phyloP scores from a whole-genome alignment of 2,888 invertebrate species.

The Cancer borealis region DNA sequence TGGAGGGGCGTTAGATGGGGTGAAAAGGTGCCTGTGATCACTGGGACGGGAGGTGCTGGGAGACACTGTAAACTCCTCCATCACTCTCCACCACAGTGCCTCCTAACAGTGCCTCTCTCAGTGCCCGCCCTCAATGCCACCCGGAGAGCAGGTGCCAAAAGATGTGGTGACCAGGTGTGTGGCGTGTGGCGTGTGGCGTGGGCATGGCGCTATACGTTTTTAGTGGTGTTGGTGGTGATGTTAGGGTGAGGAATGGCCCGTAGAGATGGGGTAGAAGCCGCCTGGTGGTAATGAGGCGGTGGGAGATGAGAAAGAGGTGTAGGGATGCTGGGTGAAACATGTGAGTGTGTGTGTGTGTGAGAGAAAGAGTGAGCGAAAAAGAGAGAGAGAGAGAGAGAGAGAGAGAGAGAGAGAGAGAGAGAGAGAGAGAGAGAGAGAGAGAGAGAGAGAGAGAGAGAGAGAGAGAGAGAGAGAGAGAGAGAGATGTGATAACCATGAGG shows the following conservation, averaged over 20 bases:
- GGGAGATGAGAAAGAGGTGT: not conserved
- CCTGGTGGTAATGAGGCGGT: not conserved
- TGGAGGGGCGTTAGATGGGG: not conserved
- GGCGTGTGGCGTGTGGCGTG: slow-evolving; percentile 38
- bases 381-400: slow-evolving; percentile 14
- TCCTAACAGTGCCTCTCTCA: slow-evolving; percentile 49
- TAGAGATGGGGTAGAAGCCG: not conserved
- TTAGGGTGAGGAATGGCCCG: not conserved
- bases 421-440: not conserved
- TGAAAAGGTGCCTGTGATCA: slow-evolving; percentile 36
- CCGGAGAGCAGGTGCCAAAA: slow-evolving; percentile 62
- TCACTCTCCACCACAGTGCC: slow-evolving; percentile 59
- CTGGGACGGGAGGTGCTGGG: not conserved
- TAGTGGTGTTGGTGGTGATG: slow-evolving; percentile 15
- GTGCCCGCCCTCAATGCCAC: slow-evolving; percentile 28
- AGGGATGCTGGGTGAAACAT: not conserved
- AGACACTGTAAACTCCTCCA: slow-evolving; percentile 45
- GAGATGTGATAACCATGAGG: not conserved
- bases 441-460: not conserved
- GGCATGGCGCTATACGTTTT: slow-evolving; percentile 13
- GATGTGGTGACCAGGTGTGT: slow-evolving; percentile 65
- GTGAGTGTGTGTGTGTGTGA: not conserved
- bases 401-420: slow-evolving; percentile 7
- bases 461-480: not conserved
- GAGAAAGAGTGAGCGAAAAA: not conserved